Evolutionary conservation across 2,888 invertebrate genomes (phyloP).

Genomic region (Drosophila mercatorum): DNA sequence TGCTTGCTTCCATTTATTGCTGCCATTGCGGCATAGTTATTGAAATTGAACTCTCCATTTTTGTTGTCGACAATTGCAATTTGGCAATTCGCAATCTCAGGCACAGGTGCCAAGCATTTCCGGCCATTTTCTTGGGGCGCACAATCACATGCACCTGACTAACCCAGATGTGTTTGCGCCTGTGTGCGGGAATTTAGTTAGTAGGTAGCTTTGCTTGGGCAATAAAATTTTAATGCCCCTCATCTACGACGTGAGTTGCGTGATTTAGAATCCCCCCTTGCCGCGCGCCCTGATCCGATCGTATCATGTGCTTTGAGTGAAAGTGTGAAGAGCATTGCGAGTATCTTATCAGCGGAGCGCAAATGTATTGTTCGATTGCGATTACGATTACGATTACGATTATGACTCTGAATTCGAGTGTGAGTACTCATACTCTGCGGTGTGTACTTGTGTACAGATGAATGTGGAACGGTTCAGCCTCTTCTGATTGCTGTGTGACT

Average conservation of each 20-base stretch:
- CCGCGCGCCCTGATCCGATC: background rate
- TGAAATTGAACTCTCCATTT: slow-evolving; percentile 82
- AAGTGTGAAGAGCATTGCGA: slow-evolving; percentile 64
- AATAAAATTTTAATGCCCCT: slow-evolving; percentile 70
- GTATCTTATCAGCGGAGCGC: slow-evolving; percentile 65
- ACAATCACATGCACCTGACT: slow-evolving; percentile 1
- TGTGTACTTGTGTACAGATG: background rate
- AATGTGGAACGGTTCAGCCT: slow-evolving; percentile 1
- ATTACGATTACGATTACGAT: slow-evolving; percentile 16
- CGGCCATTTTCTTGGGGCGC: slow-evolving; percentile 29
- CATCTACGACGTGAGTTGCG: slow-evolving; percentile 51
- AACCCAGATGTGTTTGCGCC: background rate
- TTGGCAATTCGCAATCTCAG: slow-evolving; percentile 63
- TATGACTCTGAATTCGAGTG: slow-evolving; percentile 5
- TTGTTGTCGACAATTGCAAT: slow-evolving; percentile 56
- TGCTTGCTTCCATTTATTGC: background rate
- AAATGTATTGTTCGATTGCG: slow-evolving; percentile 41
- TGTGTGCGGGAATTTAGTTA: slow-evolving; percentile 18
- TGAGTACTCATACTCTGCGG: background rate
- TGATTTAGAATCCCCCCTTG: slow-evolving; percentile 51
- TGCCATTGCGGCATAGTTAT: slow-evolving; percentile 65
- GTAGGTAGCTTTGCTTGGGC: slow-evolving; percentile 50
- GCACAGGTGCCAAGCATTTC: slow-evolving; percentile 65
- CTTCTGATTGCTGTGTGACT: slow-evolving; percentile 24
- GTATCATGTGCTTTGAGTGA: slow-evolving; percentile 45